phyloP scores from a whole-genome alignment of 2,113 vertebrate genomes.

The Hassar affinis region DNA sequence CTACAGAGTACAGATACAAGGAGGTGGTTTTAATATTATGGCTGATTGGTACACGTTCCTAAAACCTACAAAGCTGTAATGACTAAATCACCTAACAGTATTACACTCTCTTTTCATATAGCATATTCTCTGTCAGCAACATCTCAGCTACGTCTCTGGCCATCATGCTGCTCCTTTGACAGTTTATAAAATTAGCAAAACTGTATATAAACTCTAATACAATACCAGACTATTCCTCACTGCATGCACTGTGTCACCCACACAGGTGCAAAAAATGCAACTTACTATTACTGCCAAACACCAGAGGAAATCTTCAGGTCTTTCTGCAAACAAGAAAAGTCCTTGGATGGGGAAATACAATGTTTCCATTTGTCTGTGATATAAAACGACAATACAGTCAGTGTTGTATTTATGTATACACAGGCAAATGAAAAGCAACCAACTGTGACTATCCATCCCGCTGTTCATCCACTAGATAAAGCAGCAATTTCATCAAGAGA shows the following conservation, averaged over 20 bases:
- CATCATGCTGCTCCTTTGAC: neutral
- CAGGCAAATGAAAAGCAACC: neutral
- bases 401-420: neutral
- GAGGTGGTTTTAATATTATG: no score
- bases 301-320: neutral
- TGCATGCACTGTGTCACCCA: constrained; percentile 6
- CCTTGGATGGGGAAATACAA: neutral
- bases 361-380: neutral
- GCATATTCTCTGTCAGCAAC: neutral
- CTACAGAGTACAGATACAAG: no score
- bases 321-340: neutral
- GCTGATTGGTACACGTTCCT: no score
- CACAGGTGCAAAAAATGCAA: neutral
- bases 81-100: neutral
- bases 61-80: neutral
- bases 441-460: neutral
- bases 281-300: neutral
- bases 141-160: neutral
- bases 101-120: neutral
- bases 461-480: neutral
- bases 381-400: neutral
- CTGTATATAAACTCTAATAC: neutral
- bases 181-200: constrained; percentile 14
- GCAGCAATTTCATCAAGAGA: neutral
- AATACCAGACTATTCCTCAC: constrained; percentile 6